Base-by-base conservation (phyloP, 2,888 invertebrate species). In the Gortyna flavago region DNA sequence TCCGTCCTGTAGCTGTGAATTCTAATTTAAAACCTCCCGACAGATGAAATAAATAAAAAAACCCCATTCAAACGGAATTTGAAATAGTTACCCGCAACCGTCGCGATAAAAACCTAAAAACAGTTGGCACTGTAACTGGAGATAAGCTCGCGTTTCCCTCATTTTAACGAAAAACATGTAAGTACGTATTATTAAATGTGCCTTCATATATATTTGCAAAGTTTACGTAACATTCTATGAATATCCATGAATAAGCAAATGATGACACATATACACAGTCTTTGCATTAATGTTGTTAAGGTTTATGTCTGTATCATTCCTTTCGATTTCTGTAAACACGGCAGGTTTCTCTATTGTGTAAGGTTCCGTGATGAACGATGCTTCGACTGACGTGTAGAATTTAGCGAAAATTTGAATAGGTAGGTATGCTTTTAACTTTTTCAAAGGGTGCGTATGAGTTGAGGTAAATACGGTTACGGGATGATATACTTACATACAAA, bases 211-310 rank as follows among this genome's bases (percentile, higher is more conserved):
- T 72, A 72, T 84, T 81, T 79, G 75, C 73, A 70, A 85, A 70
- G 83, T 84, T 88, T 81, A 88, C 88, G 89, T 88, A 89, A 88
- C 75, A 38, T 59, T 79, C 88, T 85, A 88, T 87, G 88, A 87
- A 84, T 88, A 88, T 85, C 80, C 80, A 82, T 89, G 89, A 87
- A 83, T 80, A 84, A 87, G 82, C 80, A 79, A 67, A 74, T 67
- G 78, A 87, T 88, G 87, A 89, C 84, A 88, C 84, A 86, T 74
- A 73, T 25, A 70, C 59, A 83, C 75, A 70, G 57, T 72, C 75
- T 81, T 61, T 85, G 67, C 76, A 65, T 69, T 64, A 72, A 83
- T 64, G 35, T 54, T 41, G 41, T 54, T 70, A 77, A 65, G 51
- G 69, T 80, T 75, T 75, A 65, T 38, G 61, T 48, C 57, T 76